Base-by-base conservation (phyloP, 2,888 invertebrate genomes). In the Ommatoiulus sabulosus region DNA sequence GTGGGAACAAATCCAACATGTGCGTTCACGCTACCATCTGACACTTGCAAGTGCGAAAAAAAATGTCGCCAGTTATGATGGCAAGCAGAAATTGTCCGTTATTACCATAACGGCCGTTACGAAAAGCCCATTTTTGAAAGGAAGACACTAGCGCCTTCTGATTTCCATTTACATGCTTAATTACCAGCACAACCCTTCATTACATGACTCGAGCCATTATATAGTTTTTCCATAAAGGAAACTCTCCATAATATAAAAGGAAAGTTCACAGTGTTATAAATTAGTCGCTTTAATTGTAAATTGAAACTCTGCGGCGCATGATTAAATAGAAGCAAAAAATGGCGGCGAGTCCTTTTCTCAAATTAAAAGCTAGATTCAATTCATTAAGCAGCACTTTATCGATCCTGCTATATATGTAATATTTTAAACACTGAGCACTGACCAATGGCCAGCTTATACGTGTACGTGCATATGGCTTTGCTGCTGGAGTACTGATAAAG, bases 151-250 rank as follows among this genome's bases (percentile, higher is more conserved):
- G 63, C 15, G 63, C 63, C 63, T 63, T 63, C 63, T 63, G 63
- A 63, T 63, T 63, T 63, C 63, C 63, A 63, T 63, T 63, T 63
- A 63, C 63, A 63, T 63, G 63, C 63, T 63, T 63, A 63, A 63
- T 63, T 63, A 63, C 63, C 63, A 20, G 20, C 63, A 63, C 10
- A 10, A 63, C 63, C 63, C 63, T 63, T 20, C 63, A 20, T 63
- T 63, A 63, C 20, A 63, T 20, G 3, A 63, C 63, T 20, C 6
- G 63, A n/a, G 20, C 20, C n/a, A 63, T 63, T 15, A 63, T 4
- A 63, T 63, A 20, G n/a, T 63, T 63, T 57, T 57, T 57, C 4
- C n/a, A 15, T 4, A 63, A 63, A 63, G 4, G 12, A 63, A 20
- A n/a, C n/a, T 20, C 63, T 63, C 15, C 63, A 57, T 0, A 63